Evolutionary conservation across 2,113 vertebrate species (phyloP).

Genomic region (Ivindomyrus marchei): DNA sequence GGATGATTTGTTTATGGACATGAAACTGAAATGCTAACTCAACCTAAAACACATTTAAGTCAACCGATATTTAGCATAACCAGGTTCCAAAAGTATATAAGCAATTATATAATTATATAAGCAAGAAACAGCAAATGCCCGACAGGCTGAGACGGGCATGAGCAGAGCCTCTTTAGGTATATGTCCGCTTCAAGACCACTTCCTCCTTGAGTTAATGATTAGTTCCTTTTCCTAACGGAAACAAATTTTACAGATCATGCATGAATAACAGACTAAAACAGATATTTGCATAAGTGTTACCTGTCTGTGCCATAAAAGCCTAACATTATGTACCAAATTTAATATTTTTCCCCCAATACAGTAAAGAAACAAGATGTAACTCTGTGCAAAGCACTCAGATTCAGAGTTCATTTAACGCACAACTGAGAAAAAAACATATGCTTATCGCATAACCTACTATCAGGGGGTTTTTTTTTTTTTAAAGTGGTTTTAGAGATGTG

Average conservation of each 20-base stretch:
- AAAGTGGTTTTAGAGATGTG: background rate
- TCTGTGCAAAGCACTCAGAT: background rate
- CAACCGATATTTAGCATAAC: background rate
- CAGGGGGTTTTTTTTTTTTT: background rate
- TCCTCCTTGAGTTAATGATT: conserved; percentile 54
- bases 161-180: conserved; percentile 52
- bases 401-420: background rate
- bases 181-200: conserved; percentile 34
- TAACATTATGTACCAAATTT: no score
- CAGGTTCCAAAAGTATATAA: background rate
- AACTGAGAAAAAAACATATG: background rate
- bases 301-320: background rate
- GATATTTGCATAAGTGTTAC: conserved; percentile 34
- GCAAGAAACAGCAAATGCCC: conserved; percentile 39
- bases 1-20: background rate
- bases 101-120: background rate
- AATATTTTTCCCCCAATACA: background rate
- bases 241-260: conserved; percentile 40
- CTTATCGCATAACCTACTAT: background rate
- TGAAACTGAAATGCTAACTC: background rate
- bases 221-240: conserved; percentile 48
- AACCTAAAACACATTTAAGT: background rate
- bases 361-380: background rate
- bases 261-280: conserved; percentile 42
- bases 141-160: conserved; percentile 43